These are phyloP conservation scores for Tetramorium alpestre DNA, from an alignment of 1,140 invertebrate genomes.

Conservation along the genomic window DNA sequence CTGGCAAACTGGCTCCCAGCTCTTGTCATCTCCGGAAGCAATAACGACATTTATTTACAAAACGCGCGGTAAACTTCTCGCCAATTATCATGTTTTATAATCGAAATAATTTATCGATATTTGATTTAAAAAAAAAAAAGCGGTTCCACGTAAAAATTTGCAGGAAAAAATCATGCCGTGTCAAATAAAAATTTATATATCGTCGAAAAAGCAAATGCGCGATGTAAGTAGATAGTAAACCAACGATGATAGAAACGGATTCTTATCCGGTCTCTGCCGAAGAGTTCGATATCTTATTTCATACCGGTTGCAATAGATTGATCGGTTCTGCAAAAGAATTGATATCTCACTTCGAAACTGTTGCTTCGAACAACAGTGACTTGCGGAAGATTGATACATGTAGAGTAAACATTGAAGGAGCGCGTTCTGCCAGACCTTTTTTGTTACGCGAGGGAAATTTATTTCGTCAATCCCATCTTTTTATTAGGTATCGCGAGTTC, in stretches of 20 bases:
- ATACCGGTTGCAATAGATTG: slow-evolving; percentile 34
- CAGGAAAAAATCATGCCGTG: background rate
- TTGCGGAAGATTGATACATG: slow-evolving; percentile 53
- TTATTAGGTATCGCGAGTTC: slow-evolving; percentile 10
- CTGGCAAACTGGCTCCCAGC: slow-evolving; percentile 45
- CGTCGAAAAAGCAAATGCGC: background rate
- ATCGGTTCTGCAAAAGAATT: slow-evolving; percentile 48
- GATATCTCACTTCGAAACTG: slow-evolving; percentile 44
- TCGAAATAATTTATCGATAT: background rate
- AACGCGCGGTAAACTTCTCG: slow-evolving; percentile 33
- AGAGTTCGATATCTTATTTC: slow-evolving; percentile 49
- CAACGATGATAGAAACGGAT: slow-evolving; percentile 13
- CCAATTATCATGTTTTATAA: slow-evolving; percentile 36
- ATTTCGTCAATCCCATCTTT: background rate
- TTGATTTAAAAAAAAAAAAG: background rate
- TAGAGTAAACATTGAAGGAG: slow-evolving; percentile 25
- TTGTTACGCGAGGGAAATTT: slow-evolving; percentile 5
- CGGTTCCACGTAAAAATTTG: background rate
- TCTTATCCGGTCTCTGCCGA: background rate
- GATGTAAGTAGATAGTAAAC: background rate
- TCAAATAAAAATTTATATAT: background rate
- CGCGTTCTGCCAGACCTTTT: background rate
- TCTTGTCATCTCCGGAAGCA: slow-evolving; percentile 18
- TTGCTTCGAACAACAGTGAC: slow-evolving; percentile 46
- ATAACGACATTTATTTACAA: slow-evolving; percentile 53